Base-by-base conservation (phyloP, 2,888 invertebrate genomes). In the Macrosiphum euphorbiae region DNA sequence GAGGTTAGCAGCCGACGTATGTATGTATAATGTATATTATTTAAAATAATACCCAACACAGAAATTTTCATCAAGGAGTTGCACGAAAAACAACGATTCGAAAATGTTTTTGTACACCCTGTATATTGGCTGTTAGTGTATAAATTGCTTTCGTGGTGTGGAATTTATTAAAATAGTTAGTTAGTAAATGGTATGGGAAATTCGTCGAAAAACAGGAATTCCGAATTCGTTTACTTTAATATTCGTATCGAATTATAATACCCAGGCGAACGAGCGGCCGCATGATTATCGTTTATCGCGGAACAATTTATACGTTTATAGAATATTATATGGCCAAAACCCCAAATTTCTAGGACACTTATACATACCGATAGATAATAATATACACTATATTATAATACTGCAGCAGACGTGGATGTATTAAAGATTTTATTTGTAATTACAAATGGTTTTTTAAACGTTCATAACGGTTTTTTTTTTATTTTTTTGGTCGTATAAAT, bases 401-500 rank as follows among this genome's bases (percentile, higher is more conserved):
- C 55, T 58, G 24, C 55, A 58, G 55, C 16, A 20, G 35, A 78
- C 35, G 35, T 78, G 78, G 78, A 20, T 8, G 20, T 8, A 78
- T 78, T 78, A 78, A 16, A 35, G 35, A 78, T 78, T 78, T 78
- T 78, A 78, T 78, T 78, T 78, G 44, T 85, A 85, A 85, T 85
- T 85, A 44, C 28, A 87, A 88, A 58, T 55, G 35, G 88, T 16
- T 88, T 58, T 88, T 88, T 88, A 55, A 88, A 88, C 55, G 55
- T 55, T 28, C 26, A 28, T 88, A 88, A 88, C 78, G 78, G 78
- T 78, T 78, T 20, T 78, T 78, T 41, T 16, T 35, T 44, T 0
- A 44, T 47, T 24, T 55, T 55, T 55, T 55, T 24, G 78, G 78
- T 78, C 78, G 35, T 78, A 78, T 78, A 78, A 78, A 78, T 78